These are phyloP conservation scores for Dunckerocampus dactyliophorus DNA, from an alignment of 2,113 vertebrate species.

Conservation along the genomic window DNA sequence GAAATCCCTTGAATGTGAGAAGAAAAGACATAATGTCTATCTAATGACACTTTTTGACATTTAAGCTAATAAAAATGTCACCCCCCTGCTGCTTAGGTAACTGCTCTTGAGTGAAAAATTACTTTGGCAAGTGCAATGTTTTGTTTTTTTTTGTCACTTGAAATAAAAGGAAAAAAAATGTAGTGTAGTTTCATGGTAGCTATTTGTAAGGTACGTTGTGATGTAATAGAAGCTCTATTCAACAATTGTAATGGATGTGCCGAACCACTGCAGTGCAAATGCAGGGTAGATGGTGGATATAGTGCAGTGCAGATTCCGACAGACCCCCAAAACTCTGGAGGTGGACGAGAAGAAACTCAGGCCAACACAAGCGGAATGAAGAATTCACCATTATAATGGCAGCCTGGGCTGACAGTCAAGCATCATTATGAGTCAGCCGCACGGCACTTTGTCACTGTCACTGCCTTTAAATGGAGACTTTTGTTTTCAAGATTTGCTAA, in stretches of 20 bases:
- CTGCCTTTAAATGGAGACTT: slow-evolving; percentile 67
- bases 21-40: not conserved
- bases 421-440: slow-evolving; percentile 66
- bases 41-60: not conserved
- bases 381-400: not conserved
- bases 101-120: too few relatives aligned
- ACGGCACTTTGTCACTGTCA: slow-evolving; percentile 71
- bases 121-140: not conserved
- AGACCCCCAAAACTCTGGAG: slow-evolving; percentile 36
- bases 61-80: not conserved
- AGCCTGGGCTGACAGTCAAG: slow-evolving; percentile 64
- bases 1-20: too few relatives aligned
- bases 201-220: slow-evolving; percentile 3
- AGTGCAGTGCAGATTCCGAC: slow-evolving; percentile 31
- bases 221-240: slow-evolving; percentile 4
- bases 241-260: not conserved
- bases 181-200: slow-evolving; percentile 5
- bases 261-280: slow-evolving; percentile 6
- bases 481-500: slow-evolving; percentile 68
- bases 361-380: not conserved
- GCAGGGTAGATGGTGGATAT: slow-evolving; percentile 24
- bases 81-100: not conserved
- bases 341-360: slow-evolving; percentile 41
- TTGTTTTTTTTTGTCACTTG: slow-evolving; percentile 8
- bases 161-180: slow-evolving; percentile 11